Evolutionary conservation across 1,140 invertebrate genomes (phyloP).

Genomic region (Dreissena rostriformis): DNA sequence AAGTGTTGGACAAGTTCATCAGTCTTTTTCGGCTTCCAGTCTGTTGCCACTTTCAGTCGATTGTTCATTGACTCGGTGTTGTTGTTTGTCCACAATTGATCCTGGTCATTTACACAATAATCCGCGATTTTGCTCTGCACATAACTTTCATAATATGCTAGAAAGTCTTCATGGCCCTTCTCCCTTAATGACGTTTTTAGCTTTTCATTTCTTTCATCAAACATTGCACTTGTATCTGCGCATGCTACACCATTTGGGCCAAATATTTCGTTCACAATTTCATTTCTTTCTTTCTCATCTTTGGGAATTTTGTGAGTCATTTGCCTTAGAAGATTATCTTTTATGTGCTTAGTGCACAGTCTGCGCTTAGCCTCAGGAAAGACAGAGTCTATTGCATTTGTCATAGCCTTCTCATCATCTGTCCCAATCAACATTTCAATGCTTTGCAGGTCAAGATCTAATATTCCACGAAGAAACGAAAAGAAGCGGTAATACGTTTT

Average conservation of each 20-base stretch:
- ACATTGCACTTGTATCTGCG: neutral
- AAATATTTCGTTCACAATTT: constrained; percentile 19
- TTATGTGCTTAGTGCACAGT: constrained; percentile 55
- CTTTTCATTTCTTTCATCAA: constrained; percentile 6
- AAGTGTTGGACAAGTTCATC: neutral
- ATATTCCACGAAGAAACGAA: constrained; percentile 5
- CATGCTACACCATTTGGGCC: neutral
- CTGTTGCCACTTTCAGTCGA: constrained; percentile 4
- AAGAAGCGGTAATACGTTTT: constrained; percentile 41
- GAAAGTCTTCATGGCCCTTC: constrained; percentile 1
- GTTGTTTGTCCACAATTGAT: constrained; percentile 38
- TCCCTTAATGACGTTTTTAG: too few relatives aligned
- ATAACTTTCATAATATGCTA: constrained; percentile 17
- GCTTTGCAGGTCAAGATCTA: too few relatives aligned
- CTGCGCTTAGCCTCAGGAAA: neutral
- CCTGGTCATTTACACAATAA: neutral
- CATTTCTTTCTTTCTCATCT: neutral
- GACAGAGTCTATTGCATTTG: too few relatives aligned
- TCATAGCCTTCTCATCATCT: too few relatives aligned
- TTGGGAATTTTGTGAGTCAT: constrained; percentile 33
- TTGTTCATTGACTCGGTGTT: constrained; percentile 34
- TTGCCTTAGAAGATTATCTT: constrained; percentile 48
- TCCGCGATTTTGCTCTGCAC: constrained; percentile 7
- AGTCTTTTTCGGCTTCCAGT: constrained; percentile 1
- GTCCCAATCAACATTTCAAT: too few relatives aligned